Evolutionary conservation across 2,113 vertebrate species (phyloP).

Genomic region (Thryonomys swinderianus): DNA sequence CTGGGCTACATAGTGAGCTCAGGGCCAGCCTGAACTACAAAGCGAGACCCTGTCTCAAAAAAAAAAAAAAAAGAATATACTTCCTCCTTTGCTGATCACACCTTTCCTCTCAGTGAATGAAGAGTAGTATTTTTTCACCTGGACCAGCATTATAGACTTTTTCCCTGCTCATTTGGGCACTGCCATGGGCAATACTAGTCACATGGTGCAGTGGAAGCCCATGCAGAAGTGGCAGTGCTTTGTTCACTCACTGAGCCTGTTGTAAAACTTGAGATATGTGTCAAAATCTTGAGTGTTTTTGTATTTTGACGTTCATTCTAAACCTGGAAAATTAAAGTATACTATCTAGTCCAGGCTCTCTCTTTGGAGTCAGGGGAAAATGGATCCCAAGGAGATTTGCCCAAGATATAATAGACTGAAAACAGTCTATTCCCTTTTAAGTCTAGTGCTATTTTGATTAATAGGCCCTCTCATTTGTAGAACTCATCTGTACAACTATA

Average conservation of each 20-base stretch:
- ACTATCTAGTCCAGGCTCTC: not conserved
- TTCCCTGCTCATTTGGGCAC: not conserved
- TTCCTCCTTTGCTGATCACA: constrained; percentile 10
- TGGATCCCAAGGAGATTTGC: not conserved
- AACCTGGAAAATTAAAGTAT: not conserved
- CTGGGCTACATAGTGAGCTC: no score
- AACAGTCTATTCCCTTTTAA: not conserved
- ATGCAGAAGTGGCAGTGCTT: not conserved
- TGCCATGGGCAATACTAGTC: not conserved
- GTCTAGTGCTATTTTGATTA: not conserved
- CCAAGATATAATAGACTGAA: not conserved
- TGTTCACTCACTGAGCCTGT: not conserved
- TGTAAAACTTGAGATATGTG: not conserved
- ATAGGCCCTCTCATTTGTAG: not conserved
- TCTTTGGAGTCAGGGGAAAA: not conserved
- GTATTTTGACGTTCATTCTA: not conserved
- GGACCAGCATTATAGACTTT: not conserved
- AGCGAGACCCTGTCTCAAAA: no score
- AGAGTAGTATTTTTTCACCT: not conserved
- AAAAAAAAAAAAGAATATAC: no score
- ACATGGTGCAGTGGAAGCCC: not conserved
- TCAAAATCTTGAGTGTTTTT: not conserved
- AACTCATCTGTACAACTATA: not conserved
- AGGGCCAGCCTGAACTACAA: no score
- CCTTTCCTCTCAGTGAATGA: not conserved